Percentiles rank a stretch among this genome's conserved stretches.
These are phyloP conservation scores for Plestiodon gilberti DNA, from an alignment of 2,113 vertebrate species.

Conservation along the genomic window DNA sequence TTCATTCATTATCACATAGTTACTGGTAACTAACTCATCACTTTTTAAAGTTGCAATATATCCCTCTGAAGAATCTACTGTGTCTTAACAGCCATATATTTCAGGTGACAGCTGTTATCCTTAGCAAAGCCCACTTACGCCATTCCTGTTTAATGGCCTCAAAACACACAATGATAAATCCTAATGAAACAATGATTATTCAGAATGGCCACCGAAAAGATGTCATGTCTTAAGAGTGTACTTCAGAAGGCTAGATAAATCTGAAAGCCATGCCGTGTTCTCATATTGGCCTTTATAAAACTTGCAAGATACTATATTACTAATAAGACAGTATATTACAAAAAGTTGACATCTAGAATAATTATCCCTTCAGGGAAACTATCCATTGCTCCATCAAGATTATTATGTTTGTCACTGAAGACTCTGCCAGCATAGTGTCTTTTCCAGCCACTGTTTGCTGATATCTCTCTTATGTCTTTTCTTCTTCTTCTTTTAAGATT, in stretches of 20 bases:
- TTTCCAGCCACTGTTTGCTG: background rate
- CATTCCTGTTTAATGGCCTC: constrained; percentile 44
- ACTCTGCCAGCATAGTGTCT: constrained; percentile 11
- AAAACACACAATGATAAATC: constrained; percentile 46
- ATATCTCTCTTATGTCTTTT: too few species aligned
- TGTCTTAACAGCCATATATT: constrained; percentile 24
- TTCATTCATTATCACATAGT: background rate
- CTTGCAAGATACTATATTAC: constrained; percentile 20
- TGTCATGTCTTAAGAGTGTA: background rate
- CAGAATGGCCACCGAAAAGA: constrained; percentile 32
- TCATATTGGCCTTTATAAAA: constrained; percentile 26
- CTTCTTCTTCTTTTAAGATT: too few species aligned
- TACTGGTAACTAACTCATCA: background rate
- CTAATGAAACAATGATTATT: constrained; percentile 43
- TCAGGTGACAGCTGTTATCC: constrained; percentile 30
- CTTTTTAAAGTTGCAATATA: background rate
- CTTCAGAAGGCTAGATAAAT: constrained; percentile 27
- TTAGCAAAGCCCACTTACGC: constrained; percentile 52
- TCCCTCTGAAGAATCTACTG: background rate
- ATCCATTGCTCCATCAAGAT: constrained; percentile 25
- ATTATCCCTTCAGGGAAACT: constrained; percentile 37
- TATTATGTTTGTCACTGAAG: background rate
- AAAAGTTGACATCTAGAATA: constrained; percentile 17
- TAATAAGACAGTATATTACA: constrained; percentile 2
- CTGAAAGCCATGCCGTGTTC: background rate